Conservation (phyloP, 2,797 vertebrate species). For the Parauchenoglanis punctatus region DNA sequence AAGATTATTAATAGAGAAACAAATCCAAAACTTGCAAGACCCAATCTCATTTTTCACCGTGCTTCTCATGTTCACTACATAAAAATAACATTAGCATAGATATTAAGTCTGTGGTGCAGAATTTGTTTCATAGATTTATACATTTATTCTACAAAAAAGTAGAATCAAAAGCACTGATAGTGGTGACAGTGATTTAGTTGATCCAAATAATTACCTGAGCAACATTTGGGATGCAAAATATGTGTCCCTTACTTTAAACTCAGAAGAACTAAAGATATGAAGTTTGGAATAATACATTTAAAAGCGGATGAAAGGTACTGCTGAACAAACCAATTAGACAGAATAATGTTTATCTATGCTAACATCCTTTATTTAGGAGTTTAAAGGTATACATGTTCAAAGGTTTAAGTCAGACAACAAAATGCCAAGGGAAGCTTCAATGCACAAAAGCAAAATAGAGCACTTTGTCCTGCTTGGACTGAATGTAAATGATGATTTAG, state of each 20-base stretch:
- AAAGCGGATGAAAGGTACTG: neutral
- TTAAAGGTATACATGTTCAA: neutral
- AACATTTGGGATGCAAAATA: no score
- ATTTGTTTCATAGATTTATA: slow-evolving; percentile 15
- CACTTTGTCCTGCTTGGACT: slow-evolving; percentile 63
- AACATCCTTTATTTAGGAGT: neutral
- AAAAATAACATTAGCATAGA: slow-evolving; percentile 55
- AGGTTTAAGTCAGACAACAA: neutral
- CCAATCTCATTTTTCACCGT: slow-evolving; percentile 23
- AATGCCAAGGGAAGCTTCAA: slow-evolving; percentile 1
- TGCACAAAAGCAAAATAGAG: neutral
- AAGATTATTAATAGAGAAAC: neutral
- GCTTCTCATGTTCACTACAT: slow-evolving; percentile 26
- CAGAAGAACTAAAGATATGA: neutral
- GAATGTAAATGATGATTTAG: slow-evolving; percentile 58
- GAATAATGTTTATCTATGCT: neutral
- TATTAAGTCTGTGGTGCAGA: slow-evolving; percentile 54
- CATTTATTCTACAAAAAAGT: slow-evolving; percentile 41
- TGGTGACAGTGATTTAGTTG: slow-evolving; percentile 38
- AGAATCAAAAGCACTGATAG: slow-evolving; percentile 32
- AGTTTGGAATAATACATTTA: slow-evolving; percentile 4
- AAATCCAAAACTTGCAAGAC: slow-evolving; percentile 22
- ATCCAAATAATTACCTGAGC: slow-evolving; percentile 32
- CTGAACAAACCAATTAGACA: neutral
- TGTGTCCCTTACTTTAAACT: neutral